Evolutionary conservation across 2,113 vertebrate genomes (phyloP).

Genomic region (Condylura cristata): DNA sequence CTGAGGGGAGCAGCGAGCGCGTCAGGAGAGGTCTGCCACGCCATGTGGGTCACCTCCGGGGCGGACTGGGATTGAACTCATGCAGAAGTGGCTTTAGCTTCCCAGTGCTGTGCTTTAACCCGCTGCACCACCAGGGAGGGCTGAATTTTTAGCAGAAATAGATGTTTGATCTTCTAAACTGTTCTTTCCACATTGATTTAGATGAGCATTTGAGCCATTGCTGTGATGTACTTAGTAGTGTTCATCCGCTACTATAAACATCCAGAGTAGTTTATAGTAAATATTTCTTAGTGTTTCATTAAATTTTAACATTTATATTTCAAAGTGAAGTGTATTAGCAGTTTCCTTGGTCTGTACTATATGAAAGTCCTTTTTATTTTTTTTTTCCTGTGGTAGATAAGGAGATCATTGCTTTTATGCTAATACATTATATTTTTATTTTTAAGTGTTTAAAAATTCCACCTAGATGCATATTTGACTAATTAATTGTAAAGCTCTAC

Average conservation of each 20-base stretch:
- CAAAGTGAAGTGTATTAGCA: not conserved
- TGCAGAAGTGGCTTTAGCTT: too few species aligned
- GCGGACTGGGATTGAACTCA: too few species aligned
- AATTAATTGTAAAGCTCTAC: not conserved
- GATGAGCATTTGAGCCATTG: not conserved
- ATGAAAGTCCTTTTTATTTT: not conserved
- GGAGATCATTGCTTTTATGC: not conserved
- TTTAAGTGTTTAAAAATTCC: slow-evolving; percentile 13
- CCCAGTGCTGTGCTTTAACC: too few species aligned
- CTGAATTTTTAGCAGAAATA: slow-evolving; percentile 13
- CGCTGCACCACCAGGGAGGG: too few species aligned
- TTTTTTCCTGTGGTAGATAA: not conserved
- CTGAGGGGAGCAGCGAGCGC: too few species aligned
- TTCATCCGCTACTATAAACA: too few species aligned
- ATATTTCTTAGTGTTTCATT: not conserved
- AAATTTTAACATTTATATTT: slow-evolving; percentile 36
- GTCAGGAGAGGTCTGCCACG: too few species aligned
- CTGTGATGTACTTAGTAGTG: not conserved
- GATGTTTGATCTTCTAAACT: not conserved
- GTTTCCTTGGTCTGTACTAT: not conserved
- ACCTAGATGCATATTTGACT: not conserved
- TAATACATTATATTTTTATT: not conserved
- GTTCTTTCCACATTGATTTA: not conserved
- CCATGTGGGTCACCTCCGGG: too few species aligned
- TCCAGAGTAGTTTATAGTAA: not conserved